Percentiles rank a stretch among this genome's conserved stretches.
Conservation (phyloP, 1,140 invertebrate genomes). For the Mesaphorura yosii region DNA sequence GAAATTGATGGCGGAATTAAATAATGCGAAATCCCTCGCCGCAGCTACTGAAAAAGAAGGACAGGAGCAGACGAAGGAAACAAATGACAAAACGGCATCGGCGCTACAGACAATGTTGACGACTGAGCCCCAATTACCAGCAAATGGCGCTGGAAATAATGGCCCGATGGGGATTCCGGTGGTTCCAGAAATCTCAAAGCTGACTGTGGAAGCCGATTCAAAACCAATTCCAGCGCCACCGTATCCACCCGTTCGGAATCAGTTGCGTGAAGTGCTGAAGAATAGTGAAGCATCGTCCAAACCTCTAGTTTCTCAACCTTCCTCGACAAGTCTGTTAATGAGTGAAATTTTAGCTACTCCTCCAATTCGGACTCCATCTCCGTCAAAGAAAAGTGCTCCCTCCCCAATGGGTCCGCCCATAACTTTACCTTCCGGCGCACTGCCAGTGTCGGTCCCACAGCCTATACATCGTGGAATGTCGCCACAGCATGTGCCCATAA, state of each 20-base stretch:
- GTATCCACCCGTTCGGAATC: not conserved
- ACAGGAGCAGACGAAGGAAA: constrained; percentile 3
- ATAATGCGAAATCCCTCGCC: constrained; percentile 23
- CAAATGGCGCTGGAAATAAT: no score
- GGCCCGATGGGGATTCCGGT: no score
- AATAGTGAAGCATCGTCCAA: not conserved
- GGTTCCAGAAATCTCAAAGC: no score
- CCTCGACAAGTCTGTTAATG: constrained; percentile 6
- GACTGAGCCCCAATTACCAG: no score
- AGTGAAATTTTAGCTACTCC: constrained; percentile 6
- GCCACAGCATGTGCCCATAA: no score
- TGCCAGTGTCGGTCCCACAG: not conserved
- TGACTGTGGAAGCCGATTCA: not conserved
- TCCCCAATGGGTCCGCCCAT: constrained; percentile 7
- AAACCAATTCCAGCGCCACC: constrained; percentile 12
- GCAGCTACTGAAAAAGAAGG: constrained; percentile 14
- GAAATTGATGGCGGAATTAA: constrained; percentile 40
- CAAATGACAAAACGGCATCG: not conserved
- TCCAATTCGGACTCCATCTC: constrained; percentile 4
- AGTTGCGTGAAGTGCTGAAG: not conserved
- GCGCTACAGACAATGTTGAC: not conserved
- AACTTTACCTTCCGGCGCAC: constrained; percentile 5
- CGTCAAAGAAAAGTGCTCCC: not conserved
- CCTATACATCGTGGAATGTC: not conserved
- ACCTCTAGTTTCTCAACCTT: not conserved